Base-by-base conservation (phyloP, 2,797 vertebrate genomes). In the Microchirus variegatus region DNA sequence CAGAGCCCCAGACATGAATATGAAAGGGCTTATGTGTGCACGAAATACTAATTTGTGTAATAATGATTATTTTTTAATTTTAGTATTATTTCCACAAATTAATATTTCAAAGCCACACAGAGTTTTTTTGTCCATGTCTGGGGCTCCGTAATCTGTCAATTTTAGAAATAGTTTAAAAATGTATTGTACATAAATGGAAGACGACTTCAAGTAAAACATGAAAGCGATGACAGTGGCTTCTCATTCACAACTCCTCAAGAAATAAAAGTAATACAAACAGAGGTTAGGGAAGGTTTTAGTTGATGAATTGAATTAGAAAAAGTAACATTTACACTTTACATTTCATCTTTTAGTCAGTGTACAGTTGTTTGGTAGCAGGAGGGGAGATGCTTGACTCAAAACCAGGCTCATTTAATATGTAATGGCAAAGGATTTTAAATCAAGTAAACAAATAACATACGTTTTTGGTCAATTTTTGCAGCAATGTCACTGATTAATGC, bases 131-230 rank as follows among this genome's bases (percentile, higher is more conserved):
- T 22, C 5, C 2, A 22, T 22, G 22, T 3, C 22, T 5, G 22
- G 22, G 22, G 22, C 22, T 22, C 22, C 22, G 22, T 17, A 22
- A 14, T n/a, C 15, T 35, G 48, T 83, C 63, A 38, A 72, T 57
- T 61, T 37, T 44, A 51, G 26, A 80, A 71, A 79, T 17, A n/a
- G 3, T 12, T 17, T 17, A 57, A 67, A 31, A 50, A 17, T 38
- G 5, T 56, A 1, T n/a, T 48, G 53, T 56, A 67, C 76, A 70
- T 55, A 63, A 44, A 52, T 61, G 0, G 0, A 74, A 61, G 7
- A 66, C 44, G 4, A 72, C n/a, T 82, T 77, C 45, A 82, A 80
- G 53, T 71, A 65, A 42, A 53, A 59, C 36, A 40, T 26, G 45
- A 26, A 11, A 43, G n/a, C 1, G 4, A 43, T 5, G 35, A 15